Percentiles rank a stretch among this genome's conserved stretches.
Conservation (phyloP, 2,888 invertebrate species). For the Falcaria lacertinaria region DNA sequence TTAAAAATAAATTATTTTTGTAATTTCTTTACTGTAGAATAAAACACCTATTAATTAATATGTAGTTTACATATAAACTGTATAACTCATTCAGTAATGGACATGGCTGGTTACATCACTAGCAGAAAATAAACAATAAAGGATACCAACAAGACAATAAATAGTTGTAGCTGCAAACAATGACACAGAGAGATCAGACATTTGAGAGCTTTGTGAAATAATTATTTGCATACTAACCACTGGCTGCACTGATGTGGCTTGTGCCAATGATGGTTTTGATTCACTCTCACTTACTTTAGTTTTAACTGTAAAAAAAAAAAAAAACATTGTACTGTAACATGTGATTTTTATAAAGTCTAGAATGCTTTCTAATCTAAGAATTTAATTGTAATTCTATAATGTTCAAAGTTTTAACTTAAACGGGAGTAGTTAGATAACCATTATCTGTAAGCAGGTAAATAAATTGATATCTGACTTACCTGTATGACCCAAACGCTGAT, state of each 20-base stretch:
- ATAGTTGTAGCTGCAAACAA: conserved; percentile 34
- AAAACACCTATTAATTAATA: too few species aligned
- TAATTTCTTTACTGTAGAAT: too few species aligned
- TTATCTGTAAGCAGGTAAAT: too few species aligned
- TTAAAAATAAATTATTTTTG: too few species aligned
- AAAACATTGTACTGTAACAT: conserved; percentile 1
- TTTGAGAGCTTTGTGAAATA: conserved; percentile 12
- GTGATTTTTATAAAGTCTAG: neutral
- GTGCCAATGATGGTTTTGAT: conserved; percentile 37
- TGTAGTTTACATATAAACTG: too few species aligned
- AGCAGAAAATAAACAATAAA: conserved; percentile 27
- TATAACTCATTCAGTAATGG: too few species aligned
- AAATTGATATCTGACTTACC: conserved; percentile 39
- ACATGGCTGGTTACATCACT: conserved; percentile 11
- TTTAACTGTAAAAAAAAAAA: conserved; percentile 46
- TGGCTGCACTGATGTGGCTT: conserved; percentile 35
- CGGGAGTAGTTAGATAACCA: too few species aligned
- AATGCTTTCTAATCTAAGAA: too few species aligned
- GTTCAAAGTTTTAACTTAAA: too few species aligned
- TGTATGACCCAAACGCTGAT: conserved; percentile 84
- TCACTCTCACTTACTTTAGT: conserved; percentile 60
- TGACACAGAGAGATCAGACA: conserved; percentile 2
- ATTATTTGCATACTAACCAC: conserved; percentile 42
- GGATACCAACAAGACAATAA: conserved; percentile 17
- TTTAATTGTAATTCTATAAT: too few species aligned